Evolutionary conservation across 1,140 invertebrate genomes (phyloP), one percentile per base, ranked within the genome.

Genomic region (Asobara japonica): DNA sequence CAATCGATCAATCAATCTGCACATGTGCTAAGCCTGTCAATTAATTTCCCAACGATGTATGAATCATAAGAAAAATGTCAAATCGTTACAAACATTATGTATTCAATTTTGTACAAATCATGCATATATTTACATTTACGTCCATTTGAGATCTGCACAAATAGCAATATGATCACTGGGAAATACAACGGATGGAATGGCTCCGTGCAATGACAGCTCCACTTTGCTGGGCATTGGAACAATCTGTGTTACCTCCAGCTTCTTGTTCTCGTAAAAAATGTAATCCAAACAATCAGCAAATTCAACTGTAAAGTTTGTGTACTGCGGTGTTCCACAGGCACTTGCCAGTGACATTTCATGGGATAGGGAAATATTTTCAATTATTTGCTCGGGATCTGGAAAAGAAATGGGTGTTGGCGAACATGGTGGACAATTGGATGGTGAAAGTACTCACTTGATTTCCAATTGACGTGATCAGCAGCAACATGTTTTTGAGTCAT

Each of bases 151-250:
- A 88, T 97, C 95, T 61, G 93, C 93, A 67, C 97, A 89, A 60
- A 97, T 86, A 62, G 97, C 92, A 75, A 98, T 86, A 87, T 98
- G 97, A 89, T 98, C 97, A 16, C 96, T 98, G 0, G 97, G 97
- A 87, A 94, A 95, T 7, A 93, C 91, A 16, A 94, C 85, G 78
- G 94, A 98, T 1, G 97, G 97, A 72, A 98, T 89, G 10, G 94
- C 96, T 48, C 82, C 87, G 80, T 96, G 84, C 33, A 88, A 81
- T 60, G 83, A 89, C 13, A 98, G 84, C 78, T 96, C 93, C 77
- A 95, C 93, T 65, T 92, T 87, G 27, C 89, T 90, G 0, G 95
- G 95, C 73, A 96, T 88, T 2, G 96, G 95, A 69, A 98, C 87
- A 1, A 94, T 89, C 84, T 92, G 90, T 27, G 86, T 83, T 0